Percentiles rank a stretch among this genome's conserved stretches.
Evolutionary conservation across 1,140 invertebrate genomes (phyloP).

Genomic region (Pachyrhynchus sulphureomaculatus): DNA sequence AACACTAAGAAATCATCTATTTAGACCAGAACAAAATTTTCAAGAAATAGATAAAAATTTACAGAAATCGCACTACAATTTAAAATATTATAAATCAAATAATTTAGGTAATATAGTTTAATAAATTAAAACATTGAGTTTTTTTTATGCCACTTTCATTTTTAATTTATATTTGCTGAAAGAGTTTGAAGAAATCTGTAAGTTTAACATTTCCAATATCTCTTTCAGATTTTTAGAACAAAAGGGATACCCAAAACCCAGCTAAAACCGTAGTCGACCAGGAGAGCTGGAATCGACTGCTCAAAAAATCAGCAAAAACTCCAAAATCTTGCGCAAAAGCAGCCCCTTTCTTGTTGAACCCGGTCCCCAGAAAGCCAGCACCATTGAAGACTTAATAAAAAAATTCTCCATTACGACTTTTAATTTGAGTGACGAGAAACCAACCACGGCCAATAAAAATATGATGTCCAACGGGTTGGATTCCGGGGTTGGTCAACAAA

Average conservation of each 20-base stretch:
- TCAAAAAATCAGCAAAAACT: background rate
- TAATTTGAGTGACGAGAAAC: conserved; percentile 42
- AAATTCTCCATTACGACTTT: conserved; percentile 38
- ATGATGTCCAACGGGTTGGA: conserved; percentile 87
- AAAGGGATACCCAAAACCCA: conserved; percentile 8
- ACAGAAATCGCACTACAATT: too few relatives aligned
- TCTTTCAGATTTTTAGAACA: conserved; percentile 6
- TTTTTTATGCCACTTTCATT: too few relatives aligned
- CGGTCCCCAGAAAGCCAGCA: conserved; percentile 27
- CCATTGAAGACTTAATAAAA: conserved; percentile 39
- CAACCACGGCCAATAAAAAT: conserved; percentile 36
- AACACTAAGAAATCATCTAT: too few relatives aligned
- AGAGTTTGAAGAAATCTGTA: too few relatives aligned
- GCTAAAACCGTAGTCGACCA: conserved; percentile 11
- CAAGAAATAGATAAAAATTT: too few relatives aligned
- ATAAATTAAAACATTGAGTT: too few relatives aligned
- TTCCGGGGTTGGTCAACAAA: conserved; percentile 64
- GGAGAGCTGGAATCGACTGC: conserved; percentile 23
- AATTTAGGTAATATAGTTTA: too few relatives aligned
- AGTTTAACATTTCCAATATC: too few relatives aligned
- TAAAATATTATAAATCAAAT: too few relatives aligned
- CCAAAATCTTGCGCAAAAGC: conserved; percentile 5
- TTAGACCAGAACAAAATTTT: too few relatives aligned
- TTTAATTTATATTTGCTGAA: too few relatives aligned
- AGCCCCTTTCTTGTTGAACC: conserved; percentile 22